Evolutionary conservation across 1,140 invertebrate genomes (phyloP).

Genomic region (Stratiolaelaps scimitus): DNA sequence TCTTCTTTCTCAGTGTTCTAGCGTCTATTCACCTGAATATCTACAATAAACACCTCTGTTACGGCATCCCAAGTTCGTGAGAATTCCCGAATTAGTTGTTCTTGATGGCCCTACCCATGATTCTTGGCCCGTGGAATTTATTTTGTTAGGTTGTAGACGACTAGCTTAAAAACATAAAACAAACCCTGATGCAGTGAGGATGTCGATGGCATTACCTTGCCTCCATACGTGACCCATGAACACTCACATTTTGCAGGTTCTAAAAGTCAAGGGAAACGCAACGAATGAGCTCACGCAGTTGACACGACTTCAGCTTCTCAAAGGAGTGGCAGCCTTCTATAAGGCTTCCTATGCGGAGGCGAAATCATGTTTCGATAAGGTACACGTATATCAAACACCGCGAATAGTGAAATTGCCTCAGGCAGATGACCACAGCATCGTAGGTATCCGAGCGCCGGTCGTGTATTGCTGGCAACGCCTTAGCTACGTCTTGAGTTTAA

Average conservation of each 20-base stretch:
- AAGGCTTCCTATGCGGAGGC: constrained; percentile 1
- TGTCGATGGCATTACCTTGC: background rate
- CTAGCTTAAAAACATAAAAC: background rate
- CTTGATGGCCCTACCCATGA: no score
- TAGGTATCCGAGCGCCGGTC: no score
- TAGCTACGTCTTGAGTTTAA: no score
- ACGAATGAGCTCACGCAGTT: background rate
- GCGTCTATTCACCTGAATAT: no score
- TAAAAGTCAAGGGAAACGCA: constrained; percentile 3
- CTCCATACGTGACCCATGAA: no score
- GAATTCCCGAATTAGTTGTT: no score
- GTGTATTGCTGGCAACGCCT: no score
- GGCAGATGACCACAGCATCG: no score
- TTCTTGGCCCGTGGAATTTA: background rate
- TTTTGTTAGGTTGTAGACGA: background rate
- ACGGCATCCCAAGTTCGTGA: no score
- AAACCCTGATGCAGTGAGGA: background rate
- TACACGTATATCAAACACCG: background rate
- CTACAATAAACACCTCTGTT: no score
- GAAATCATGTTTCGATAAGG: background rate
- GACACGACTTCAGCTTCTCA: constrained; percentile 4
- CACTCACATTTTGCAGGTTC: background rate
- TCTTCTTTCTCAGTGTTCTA: no score
- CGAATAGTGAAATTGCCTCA: background rate
- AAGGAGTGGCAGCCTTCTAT: constrained; percentile 22